phyloP scores from a whole-genome alignment of 2,113 vertebrate genomes.

The Formicarius rufipectus region DNA sequence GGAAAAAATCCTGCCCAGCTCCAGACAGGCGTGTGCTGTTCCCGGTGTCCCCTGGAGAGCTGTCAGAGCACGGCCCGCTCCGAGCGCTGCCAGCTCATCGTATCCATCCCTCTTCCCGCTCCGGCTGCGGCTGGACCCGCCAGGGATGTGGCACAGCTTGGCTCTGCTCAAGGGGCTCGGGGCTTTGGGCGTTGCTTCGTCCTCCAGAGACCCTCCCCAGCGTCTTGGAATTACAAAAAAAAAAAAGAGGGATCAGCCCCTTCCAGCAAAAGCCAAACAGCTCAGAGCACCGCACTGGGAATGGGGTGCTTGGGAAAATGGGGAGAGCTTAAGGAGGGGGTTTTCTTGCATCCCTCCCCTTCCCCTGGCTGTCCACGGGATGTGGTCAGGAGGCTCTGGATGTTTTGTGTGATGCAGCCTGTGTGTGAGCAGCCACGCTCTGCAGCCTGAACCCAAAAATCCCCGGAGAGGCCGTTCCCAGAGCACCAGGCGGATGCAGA shows the following conservation, averaged over 20 bases:
- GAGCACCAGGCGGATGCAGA: not conserved
- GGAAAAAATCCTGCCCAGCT: not conserved
- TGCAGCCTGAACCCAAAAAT: not conserved
- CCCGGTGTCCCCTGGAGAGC: not conserved
- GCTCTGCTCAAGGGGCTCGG: not conserved
- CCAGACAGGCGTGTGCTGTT: not conserved
- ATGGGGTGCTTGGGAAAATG: not conserved
- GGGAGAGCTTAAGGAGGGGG: not conserved
- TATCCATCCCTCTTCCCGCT: not conserved
- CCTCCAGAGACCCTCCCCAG: not conserved
- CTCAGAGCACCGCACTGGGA: not conserved
- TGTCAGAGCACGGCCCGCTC: not conserved
- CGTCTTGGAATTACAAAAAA: accelerated
- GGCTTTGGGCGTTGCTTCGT: not conserved
- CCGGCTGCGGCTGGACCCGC: not conserved
- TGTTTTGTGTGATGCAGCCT: not conserved
- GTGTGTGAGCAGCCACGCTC: not conserved
- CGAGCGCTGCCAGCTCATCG: not conserved
- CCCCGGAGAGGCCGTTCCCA: not conserved
- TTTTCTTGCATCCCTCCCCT: not conserved
- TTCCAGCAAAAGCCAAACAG: not conserved
- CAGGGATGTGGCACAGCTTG: not conserved
- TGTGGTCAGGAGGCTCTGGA: not conserved
- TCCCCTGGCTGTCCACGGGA: not conserved
- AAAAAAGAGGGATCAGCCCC: not conserved